Conservation (phyloP, 2,797 vertebrate genomes). For the Pseudotriccus pelzelni region DNA sequence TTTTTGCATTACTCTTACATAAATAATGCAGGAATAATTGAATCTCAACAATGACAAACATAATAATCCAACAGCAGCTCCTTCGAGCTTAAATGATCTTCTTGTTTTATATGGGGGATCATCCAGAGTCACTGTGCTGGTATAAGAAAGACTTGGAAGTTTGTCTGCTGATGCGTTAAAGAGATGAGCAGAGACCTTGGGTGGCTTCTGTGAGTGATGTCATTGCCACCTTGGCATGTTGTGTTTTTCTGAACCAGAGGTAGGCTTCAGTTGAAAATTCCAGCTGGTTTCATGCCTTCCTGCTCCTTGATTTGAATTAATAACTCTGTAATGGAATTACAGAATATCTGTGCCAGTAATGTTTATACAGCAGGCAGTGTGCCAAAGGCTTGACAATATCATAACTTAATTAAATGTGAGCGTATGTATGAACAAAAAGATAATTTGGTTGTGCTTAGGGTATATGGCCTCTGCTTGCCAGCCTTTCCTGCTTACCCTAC, state of each 20-base stretch:
- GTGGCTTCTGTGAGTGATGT: neutral
- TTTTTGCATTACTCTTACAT: neutral
- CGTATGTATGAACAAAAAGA: neutral
- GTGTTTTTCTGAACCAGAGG: neutral
- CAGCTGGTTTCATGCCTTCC: neutral
- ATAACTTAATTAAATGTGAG: constrained; percentile 27
- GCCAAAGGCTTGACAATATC: constrained; percentile 38
- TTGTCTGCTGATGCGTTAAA: neutral
- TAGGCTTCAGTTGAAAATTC: constrained; percentile 12
- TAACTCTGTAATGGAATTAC: constrained; percentile 28
- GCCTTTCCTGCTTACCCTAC: neutral
- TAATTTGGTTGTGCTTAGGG: constrained; percentile 19
- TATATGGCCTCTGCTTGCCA: neutral
- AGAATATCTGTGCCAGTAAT: constrained; percentile 14
- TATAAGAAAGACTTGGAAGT: neutral
- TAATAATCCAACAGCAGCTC: constrained; percentile 32
- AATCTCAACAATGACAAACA: constrained; percentile 30
- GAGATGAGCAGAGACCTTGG: neutral
- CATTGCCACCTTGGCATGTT: neutral
- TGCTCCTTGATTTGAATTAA: constrained; percentile 11
- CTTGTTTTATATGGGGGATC: neutral
- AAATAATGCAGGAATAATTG: constrained; percentile 44
- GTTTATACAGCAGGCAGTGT: constrained; percentile 17
- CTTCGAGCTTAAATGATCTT: neutral
- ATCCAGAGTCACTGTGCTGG: neutral